Evolutionary conservation across 1,140 invertebrate genomes (phyloP), one percentile per base, ranked within the genome.

Genomic region (Teleopsis dalmanni): DNA sequence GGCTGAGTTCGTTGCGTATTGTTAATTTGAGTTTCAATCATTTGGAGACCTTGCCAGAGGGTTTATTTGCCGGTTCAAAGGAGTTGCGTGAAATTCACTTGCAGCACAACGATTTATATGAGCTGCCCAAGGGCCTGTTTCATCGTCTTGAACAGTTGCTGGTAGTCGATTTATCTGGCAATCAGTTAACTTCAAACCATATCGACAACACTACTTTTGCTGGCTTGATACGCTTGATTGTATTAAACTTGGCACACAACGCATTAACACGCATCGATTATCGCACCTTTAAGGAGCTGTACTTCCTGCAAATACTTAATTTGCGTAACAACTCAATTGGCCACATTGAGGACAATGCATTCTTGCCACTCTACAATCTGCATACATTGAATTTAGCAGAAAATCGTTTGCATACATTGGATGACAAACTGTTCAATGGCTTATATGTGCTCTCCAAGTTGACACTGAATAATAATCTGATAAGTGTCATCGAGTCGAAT

Each of bases 281-380:
- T 13, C 80, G 81, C 37, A 90, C 87, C 51, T 94, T 95, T 73
- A 86, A 88, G 72, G 88, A 91, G 62, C 74, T 94, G 18, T 88
- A 85, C 59, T 85, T 88, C 60, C 73, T 95, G 50, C 89, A 94
- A 75, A 87, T 89, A 38, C 76, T 95, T 21, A 85, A 91, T 67
- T 70, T 95, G 40, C 79, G 88, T 51, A 88, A 92, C 60, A 95
- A 95, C 66, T 83, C 85, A 2, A 88, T 94, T 57, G 82, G 84
- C 27, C 85, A 83, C 53, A 87, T 92, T 49, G 86, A 89, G 71
- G 86, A 88, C 48, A 88, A 89, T 59, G 84, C 89, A 3, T 94
- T 95, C 60, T 60, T 87, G 52, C 84, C 87, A 0, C 74, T 93
- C 4, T 88, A 91, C 68, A 92, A 92, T 66, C 72, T 94, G 36